Conservation (phyloP, 1,140 invertebrate species). For the Proales similis region DNA sequence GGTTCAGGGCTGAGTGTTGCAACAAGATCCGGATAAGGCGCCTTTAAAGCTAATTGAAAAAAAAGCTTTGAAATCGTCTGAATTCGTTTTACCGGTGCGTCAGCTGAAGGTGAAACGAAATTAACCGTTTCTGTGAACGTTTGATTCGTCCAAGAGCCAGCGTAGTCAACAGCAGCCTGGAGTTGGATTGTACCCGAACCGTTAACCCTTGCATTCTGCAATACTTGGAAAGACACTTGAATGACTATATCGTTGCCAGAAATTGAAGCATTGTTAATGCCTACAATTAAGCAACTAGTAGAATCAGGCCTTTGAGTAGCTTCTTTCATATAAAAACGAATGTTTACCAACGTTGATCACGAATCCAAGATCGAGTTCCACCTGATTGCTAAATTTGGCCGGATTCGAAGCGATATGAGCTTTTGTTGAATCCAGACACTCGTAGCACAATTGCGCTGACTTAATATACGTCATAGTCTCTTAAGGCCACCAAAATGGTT, state of each 20-base stretch:
- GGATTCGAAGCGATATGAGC: constrained; percentile 7
- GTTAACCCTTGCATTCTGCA: background rate
- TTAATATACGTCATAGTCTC: background rate
- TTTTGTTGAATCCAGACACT: constrained; percentile 21
- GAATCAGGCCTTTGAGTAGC: too few species aligned
- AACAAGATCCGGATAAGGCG: background rate
- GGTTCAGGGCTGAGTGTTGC: background rate
- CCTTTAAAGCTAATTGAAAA: background rate
- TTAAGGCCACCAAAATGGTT: too few species aligned
- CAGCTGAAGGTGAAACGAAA: background rate
- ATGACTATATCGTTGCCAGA: constrained; percentile 1
- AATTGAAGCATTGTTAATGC: background rate
- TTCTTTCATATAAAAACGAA: too few species aligned
- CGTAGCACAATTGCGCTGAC: constrained; percentile 7
- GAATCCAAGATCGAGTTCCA: constrained; percentile 1
- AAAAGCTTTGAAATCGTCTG: constrained; percentile 1
- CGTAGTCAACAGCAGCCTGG: background rate
- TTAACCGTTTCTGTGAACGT: background rate
- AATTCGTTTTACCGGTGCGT: background rate
- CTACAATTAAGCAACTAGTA: too few species aligned
- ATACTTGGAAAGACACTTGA: constrained; percentile 18
- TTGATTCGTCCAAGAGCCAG: too few species aligned
- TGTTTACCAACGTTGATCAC: constrained; percentile 14
- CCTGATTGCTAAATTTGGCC: constrained; percentile 11
- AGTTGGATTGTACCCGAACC: background rate